These are phyloP conservation scores for Cryptomyrus ogoouensis DNA, from an alignment of 2,113 vertebrate genomes.

Conservation along the genomic window DNA sequence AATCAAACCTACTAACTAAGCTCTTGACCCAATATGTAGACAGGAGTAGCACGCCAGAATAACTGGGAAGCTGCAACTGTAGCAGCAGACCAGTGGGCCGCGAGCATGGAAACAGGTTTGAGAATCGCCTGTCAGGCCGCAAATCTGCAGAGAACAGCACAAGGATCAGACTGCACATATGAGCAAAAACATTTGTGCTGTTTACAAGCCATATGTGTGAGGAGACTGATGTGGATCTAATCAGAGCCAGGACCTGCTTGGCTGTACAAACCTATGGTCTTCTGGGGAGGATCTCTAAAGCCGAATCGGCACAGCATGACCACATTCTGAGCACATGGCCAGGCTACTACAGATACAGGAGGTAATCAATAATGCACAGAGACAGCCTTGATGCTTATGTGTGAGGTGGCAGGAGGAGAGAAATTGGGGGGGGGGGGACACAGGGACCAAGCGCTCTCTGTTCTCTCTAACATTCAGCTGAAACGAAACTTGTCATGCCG, in stretches of 20 bases:
- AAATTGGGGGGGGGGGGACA: background rate
- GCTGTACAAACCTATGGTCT: background rate
- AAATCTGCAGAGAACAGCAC: background rate
- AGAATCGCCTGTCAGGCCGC: background rate
- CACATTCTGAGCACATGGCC: background rate
- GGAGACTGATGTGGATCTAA: background rate
- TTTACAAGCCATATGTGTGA: background rate
- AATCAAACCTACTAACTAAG: background rate
- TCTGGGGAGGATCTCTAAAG: background rate
- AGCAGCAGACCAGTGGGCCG: background rate
- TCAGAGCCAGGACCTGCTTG: background rate
- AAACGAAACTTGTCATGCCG: slow-evolving; percentile 50
- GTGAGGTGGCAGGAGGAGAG: background rate
- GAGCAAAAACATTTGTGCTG: background rate
- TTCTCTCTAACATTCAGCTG: slow-evolving; percentile 48
- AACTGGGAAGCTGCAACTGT: background rate
- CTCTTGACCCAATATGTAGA: background rate
- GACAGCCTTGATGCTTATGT: background rate
- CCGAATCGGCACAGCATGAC: background rate
- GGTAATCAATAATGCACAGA: background rate
- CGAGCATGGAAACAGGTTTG: background rate
- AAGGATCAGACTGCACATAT: background rate
- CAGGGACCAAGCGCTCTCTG: background rate
- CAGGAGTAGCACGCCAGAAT: background rate
- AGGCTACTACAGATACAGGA: background rate